Conservation (phyloP, 1,140 invertebrate species). For the Meloidogyne floridensis region DNA sequence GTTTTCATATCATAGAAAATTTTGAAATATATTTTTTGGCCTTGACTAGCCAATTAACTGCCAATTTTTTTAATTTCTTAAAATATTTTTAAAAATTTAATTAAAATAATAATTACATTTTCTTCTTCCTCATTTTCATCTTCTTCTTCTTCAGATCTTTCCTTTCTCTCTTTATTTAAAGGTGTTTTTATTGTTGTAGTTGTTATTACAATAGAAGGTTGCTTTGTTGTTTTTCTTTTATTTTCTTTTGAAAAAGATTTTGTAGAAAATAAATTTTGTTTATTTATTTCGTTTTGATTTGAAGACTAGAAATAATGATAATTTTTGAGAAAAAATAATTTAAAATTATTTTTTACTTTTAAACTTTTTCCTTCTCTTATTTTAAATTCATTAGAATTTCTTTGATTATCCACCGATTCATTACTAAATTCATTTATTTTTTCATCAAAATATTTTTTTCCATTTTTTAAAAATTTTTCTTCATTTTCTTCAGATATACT, state of each 20-base stretch:
- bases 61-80: too few relatives aligned
- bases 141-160: neutral
- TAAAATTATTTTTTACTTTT: too few relatives aligned
- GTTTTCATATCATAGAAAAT: too few relatives aligned
- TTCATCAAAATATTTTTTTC: neutral
- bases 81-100: neutral
- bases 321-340: too few relatives aligned
- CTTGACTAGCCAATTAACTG: too few relatives aligned
- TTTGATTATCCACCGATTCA: too few relatives aligned
- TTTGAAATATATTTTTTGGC: too few relatives aligned
- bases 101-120: neutral
- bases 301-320: too few relatives aligned
- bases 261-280: neutral
- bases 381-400: too few relatives aligned
- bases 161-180: neutral
- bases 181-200: neutral
- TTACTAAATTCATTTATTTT: too few relatives aligned
- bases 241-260: neutral
- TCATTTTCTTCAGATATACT: neutral
- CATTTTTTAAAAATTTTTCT: slow-evolving; percentile 10
- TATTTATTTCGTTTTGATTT: too few relatives aligned
- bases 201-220: neutral
- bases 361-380: too few relatives aligned
- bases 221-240: slow-evolving; percentile 1
- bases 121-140: neutral